These are phyloP conservation scores for Proisotoma minuta DNA, from an alignment of 2,888 invertebrate species.

Conservation along the genomic window DNA sequence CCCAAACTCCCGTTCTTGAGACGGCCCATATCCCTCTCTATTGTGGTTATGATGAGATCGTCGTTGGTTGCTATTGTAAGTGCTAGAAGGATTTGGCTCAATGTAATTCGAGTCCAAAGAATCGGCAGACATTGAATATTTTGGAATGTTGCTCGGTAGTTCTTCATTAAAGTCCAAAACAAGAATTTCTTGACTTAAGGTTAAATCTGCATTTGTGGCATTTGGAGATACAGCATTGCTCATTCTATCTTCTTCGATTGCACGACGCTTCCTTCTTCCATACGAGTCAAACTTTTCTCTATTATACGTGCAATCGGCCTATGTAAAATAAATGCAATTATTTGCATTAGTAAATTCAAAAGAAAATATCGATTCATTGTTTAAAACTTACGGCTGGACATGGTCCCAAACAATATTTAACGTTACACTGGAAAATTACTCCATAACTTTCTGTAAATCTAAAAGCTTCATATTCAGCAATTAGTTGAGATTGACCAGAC, in stretches of 20 bases:
- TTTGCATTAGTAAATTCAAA: neutral
- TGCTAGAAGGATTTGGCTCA: slow-evolving; percentile 22
- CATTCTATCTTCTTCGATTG: slow-evolving; percentile 51
- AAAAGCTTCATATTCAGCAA: slow-evolving; percentile 90
- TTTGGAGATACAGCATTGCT: slow-evolving; percentile 58
- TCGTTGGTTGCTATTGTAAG: slow-evolving; percentile 24
- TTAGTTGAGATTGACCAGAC: slow-evolving; percentile 76
- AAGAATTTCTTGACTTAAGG: slow-evolving; percentile 86
- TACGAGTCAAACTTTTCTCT: slow-evolving; percentile 84
- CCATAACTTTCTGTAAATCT: slow-evolving; percentile 93
- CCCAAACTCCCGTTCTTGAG: slow-evolving; percentile 34
- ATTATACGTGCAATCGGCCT: slow-evolving; percentile 88
- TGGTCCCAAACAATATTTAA: slow-evolving; percentile 90
- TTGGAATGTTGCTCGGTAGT: slow-evolving; percentile 45
- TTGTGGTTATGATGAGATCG: slow-evolving; percentile 19
- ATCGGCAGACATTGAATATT: slow-evolving; percentile 43
- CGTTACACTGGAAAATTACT: slow-evolving; percentile 95
- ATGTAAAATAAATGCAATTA: slow-evolving; percentile 10
- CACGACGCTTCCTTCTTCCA: slow-evolving; percentile 80
- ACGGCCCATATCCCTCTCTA: slow-evolving; percentile 24
- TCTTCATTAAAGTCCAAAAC: slow-evolving; percentile 91
- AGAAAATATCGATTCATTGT: no score
- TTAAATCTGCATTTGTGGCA: slow-evolving; percentile 73
- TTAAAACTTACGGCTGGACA: slow-evolving; percentile 80
- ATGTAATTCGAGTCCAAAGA: slow-evolving; percentile 30